Percentiles rank a stretch among this genome's conserved stretches.
These are phyloP conservation scores for Arothron firmamentum DNA, from an alignment of 2,113 vertebrate species.

Conservation along the genomic window DNA sequence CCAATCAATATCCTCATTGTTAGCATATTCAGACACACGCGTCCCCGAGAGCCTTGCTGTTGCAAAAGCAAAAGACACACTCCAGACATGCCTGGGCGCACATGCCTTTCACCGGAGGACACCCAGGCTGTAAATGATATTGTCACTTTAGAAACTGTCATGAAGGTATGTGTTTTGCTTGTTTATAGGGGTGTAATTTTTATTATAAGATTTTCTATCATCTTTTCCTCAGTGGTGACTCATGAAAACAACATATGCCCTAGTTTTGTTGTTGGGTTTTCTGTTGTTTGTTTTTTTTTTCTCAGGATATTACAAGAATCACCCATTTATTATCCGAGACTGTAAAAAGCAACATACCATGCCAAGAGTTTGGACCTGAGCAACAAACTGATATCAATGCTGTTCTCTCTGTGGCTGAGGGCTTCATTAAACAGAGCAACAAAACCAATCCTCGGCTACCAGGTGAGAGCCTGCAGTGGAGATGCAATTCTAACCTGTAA, in stretches of 20 bases:
- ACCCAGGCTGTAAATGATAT: slow-evolving; percentile 30
- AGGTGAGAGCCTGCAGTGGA: slow-evolving; percentile 21
- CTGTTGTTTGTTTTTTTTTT: neutral
- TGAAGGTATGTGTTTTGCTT: slow-evolving; percentile 66
- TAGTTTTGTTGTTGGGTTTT: too few species aligned
- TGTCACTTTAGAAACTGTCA: slow-evolving; percentile 77
- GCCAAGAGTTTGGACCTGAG: slow-evolving; percentile 37
- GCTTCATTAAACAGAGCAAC: slow-evolving; percentile 75
- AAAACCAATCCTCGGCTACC: slow-evolving; percentile 31
- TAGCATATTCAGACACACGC: slow-evolving; percentile 83
- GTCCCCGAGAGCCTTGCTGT: slow-evolving; percentile 49
- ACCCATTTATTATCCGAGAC: slow-evolving; percentile 76
- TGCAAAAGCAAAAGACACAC: slow-evolving; percentile 45
- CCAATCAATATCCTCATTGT: slow-evolving; percentile 92
- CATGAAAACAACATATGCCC: too few species aligned
- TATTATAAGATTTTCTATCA: neutral
- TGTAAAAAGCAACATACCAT: slow-evolving; percentile 68
- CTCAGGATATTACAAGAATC: slow-evolving; percentile 81
- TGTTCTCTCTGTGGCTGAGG: slow-evolving; percentile 78
- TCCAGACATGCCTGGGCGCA: slow-evolving; percentile 21
- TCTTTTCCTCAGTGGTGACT: neutral
- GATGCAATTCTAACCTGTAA: too few species aligned
- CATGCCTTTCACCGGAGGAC: slow-evolving; percentile 33
- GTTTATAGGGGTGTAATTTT: neutral
- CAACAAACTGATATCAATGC: slow-evolving; percentile 78